Evolutionary conservation across 2,797 vertebrate species (phyloP), one percentile per base, ranked within the genome.

Genomic region (Aldrovandia affinis): DNA sequence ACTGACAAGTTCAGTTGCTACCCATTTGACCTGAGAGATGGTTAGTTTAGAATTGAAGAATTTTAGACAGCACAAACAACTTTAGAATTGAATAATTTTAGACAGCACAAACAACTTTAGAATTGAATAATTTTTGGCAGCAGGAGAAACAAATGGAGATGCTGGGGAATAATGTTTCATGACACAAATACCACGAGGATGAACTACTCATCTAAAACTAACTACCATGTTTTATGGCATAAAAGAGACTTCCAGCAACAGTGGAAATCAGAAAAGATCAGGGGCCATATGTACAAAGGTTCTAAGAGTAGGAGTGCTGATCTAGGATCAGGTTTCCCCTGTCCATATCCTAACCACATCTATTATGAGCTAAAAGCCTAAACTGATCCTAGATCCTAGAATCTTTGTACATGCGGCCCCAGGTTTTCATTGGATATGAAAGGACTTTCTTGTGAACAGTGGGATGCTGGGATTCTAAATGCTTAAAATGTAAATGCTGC

Each of bases 71-170:
- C n/a, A n/a, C n/a, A n/a, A n/a, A n/a, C n/a, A n/a, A n/a, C n/a
- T n/a, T n/a, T n/a, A n/a, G n/a, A n/a, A n/a, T n/a, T 42, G 68
- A 30, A 73, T 20, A 39, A 73, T 73, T 73, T 73, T 33, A 39
- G 68, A 14, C 33, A 39, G 33, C 39, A 42, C 30, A 68, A 0
- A 68, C 28, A 14, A 30, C 68, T 73, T 39, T 73, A 20, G 33
- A 73, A 42, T 4, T 20, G 20, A 39, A 68, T 28, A 42, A 8
- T 42, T 73, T 73, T 22, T 20, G 8, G 36, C 4, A 52, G 25
- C 68, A 73, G 68, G 68, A 30, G 33, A 36, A 39, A 73, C 68
- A 73, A 39, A 73, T 73, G 68, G 68, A 73, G 68, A 73, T 73
- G 20, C 5, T 30, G 36, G 36, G 20, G 30, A 18, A 42, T 30